These are phyloP conservation scores for Antigone vipio DNA, from an alignment of 2,113 vertebrate genomes.

Conservation along the genomic window DNA sequence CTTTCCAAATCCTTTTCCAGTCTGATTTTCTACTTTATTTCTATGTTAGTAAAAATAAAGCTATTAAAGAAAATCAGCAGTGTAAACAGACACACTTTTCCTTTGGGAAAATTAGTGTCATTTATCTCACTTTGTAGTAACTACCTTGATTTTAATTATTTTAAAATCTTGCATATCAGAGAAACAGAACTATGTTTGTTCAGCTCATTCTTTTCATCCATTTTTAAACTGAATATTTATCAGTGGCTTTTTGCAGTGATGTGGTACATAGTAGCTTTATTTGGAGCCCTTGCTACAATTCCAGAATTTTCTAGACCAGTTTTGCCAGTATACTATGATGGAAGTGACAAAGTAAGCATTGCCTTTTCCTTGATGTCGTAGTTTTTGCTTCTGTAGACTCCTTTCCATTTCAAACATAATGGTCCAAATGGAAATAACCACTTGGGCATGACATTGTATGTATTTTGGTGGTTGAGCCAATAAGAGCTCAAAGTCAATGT, in stretches of 20 bases:
- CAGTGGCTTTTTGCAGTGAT: not conserved
- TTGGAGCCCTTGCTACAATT: not conserved
- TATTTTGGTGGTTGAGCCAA: not conserved
- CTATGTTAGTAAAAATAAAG: not conserved
- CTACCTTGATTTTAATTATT: not conserved
- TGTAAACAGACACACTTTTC: not conserved
- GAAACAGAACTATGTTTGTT: not conserved
- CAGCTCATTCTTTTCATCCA: not conserved
- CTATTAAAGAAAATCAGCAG: not conserved
- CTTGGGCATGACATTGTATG: not conserved
- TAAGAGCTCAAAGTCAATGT: not conserved
- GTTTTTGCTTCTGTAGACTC: not conserved
- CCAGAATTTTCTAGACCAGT: not conserved
- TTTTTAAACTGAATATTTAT: not conserved
- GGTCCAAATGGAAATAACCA: not conserved
- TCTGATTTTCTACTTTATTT: not conserved
- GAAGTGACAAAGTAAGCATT: not conserved
- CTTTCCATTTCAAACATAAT: not conserved
- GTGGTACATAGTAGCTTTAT: not conserved
- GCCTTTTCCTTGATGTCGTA: not conserved
- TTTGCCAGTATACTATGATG: not conserved
- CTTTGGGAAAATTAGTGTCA: not conserved
- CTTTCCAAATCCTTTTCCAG: not conserved
- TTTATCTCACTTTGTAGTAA: not conserved
- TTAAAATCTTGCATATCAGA: not conserved